Evolutionary conservation across 2,888 invertebrate genomes (phyloP).

Genomic region (Xestoiulus laeticollis): DNA sequence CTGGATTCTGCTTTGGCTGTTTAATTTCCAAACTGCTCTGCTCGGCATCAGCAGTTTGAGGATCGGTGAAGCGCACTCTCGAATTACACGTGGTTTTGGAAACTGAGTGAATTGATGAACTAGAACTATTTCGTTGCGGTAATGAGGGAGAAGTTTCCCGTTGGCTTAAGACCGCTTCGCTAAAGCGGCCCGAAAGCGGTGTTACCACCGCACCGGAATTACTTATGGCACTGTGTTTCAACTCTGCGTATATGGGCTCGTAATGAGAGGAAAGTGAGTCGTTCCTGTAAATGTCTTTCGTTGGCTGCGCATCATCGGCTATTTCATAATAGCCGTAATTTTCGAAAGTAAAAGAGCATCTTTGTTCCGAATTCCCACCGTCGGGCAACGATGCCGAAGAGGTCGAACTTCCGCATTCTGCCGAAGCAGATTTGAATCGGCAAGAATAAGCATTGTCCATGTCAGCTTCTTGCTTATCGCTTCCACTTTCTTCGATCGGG

Average conservation of each 20-base stretch:
- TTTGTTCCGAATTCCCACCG: background rate
- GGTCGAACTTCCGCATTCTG: background rate
- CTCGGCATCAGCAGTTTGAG: background rate
- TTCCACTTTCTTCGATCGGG: slow-evolving; percentile 45
- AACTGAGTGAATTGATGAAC: background rate
- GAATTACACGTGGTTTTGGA: background rate
- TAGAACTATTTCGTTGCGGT: slow-evolving; percentile 47
- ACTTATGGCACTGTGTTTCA: slow-evolving; percentile 2
- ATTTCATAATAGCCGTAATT: slow-evolving; percentile 52
- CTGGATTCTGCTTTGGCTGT: background rate
- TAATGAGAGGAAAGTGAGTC: slow-evolving; percentile 25
- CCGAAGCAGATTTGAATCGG: background rate
- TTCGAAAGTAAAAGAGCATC: background rate
- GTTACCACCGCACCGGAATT: background rate
- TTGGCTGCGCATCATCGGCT: background rate
- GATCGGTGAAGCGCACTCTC: background rate
- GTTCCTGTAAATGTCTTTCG: background rate
- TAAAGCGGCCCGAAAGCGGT: background rate
- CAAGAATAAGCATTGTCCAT: background rate
- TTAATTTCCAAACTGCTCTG: background rate
- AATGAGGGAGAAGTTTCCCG: slow-evolving; percentile 45
- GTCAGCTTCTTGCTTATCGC: slow-evolving; percentile 29
- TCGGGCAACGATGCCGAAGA: slow-evolving; percentile 8
- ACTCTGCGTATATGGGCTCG: slow-evolving; percentile 56
- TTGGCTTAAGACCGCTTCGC: background rate